Evolutionary conservation across 2,888 invertebrate species (phyloP), one percentile per base, ranked within the genome.

Genomic region (Euspilapteryx auroguttella): DNA sequence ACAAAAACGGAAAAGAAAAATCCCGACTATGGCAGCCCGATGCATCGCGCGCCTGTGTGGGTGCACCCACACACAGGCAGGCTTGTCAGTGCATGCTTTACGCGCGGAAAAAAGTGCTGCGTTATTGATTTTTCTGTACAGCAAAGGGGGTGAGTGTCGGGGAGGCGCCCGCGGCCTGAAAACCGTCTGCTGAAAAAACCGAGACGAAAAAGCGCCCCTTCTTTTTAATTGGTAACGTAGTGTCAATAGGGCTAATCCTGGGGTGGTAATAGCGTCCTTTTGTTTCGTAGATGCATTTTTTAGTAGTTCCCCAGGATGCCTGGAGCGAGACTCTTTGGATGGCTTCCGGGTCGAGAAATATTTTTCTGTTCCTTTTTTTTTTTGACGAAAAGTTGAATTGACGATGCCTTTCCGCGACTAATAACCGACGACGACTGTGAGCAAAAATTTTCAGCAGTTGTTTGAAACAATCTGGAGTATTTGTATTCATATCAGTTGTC

Each of bases 81-180:
- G 37, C 47, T 51, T 62, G 69, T 65, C 68, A 68, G 68, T 75
- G 73, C 73, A 75, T 76, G 76, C 66, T 77, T 77, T 77, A 77
- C 75, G 76, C 73, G 71, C 63, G 69, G 73, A 77, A 77, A 77
- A 77, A 76, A 75, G 65, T 71, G 75, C 76, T 76, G 77, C 76
- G 76, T 71, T 76, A 77, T 76, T 76, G 77, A 76, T 77, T 77
- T 77, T 76, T 68, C 76, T 66, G 64, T 66, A 66, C 69, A 59
- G 66, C 59, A 55, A 57, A 46, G 59, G 45, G 55, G 54, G 52
- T 38, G 34, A 38, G 41, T 47, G 41, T 47, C 42, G 47, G 40
- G 47, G 42, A 20, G 28, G 33, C 66, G 59, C 69, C 63, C 63
- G 71, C 68, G 71, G 75, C 69, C 73, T 73, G 73, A 75, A 75